These are phyloP conservation scores for Endotricha flammealis DNA, from an alignment of 2,888 invertebrate genomes.

Conservation along the genomic window DNA sequence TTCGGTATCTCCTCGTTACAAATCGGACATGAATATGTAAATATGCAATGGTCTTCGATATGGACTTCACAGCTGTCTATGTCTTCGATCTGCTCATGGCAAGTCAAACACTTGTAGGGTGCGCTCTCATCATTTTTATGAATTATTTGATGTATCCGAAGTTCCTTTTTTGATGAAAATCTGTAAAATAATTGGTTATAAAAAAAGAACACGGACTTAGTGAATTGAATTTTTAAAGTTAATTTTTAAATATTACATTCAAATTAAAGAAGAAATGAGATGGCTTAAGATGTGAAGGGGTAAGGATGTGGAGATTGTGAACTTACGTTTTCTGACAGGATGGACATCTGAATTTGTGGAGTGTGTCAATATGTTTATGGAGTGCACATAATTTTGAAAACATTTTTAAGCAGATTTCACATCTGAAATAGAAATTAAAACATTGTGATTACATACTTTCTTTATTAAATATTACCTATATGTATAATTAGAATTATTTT, in stretches of 20 bases:
- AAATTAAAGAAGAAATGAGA: too few species aligned
- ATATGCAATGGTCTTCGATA: conserved; percentile 48
- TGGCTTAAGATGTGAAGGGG: too few species aligned
- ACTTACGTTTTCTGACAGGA: conserved; percentile 59
- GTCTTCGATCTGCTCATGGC: conserved; percentile 39
- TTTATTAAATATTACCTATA: background rate
- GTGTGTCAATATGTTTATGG: conserved; percentile 43
- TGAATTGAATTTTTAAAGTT: too few species aligned
- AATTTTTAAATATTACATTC: too few species aligned
- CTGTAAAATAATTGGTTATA: conserved; percentile 31
- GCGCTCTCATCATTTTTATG: conserved; percentile 47
- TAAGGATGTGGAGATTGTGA: too few species aligned
- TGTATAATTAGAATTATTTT: too few species aligned
- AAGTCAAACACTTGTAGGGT: conserved; percentile 51
- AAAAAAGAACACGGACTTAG: too few species aligned
- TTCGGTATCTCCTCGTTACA: conserved; percentile 43
- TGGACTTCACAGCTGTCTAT: conserved; percentile 52
- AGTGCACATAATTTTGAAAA: conserved; percentile 51
- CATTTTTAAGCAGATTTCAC: conserved; percentile 47
- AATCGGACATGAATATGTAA: conserved; percentile 55
- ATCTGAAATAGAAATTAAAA: conserved; percentile 47
- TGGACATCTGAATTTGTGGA: conserved; percentile 51
- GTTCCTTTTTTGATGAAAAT: conserved; percentile 52
- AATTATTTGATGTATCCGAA: conserved; percentile 48
- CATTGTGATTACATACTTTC: too few species aligned